Percentiles rank a stretch among this genome's conserved stretches.
Evolutionary conservation across 2,888 invertebrate genomes (phyloP).

Genomic region (Slavum lentiscoides): DNA sequence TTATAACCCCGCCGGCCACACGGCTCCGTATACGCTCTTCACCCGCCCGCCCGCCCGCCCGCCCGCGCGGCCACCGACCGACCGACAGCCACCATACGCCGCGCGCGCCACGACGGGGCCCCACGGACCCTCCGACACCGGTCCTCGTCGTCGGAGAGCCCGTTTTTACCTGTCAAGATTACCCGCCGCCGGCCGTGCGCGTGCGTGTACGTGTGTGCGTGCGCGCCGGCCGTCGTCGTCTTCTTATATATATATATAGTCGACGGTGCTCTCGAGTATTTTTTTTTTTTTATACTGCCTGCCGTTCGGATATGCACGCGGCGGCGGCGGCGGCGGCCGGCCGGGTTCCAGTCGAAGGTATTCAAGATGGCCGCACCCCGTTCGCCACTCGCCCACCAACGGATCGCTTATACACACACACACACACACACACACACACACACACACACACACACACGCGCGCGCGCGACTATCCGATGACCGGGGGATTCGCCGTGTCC

Average conservation of each 20-base stretch:
- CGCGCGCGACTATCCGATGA: neutral
- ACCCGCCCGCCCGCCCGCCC: neutral
- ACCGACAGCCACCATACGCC: no score
- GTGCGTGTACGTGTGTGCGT: slow-evolving; percentile 11
- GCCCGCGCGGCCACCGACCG: neutral
- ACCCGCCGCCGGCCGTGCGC: slow-evolving; percentile 48
- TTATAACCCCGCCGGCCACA: neutral
- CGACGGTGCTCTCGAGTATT: slow-evolving; percentile 49
- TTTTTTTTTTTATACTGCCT: slow-evolving; percentile 31
- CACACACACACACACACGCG: neutral
- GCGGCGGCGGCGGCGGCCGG: slow-evolving; percentile 2
- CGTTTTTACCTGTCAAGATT: slow-evolving; percentile 53
- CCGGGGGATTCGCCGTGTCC: slow-evolving; percentile 40
- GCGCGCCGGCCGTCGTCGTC: slow-evolving; percentile 20
- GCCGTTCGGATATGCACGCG: slow-evolving; percentile 38
- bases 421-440: neutral
- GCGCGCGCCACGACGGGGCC: slow-evolving; percentile 1
- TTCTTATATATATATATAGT: no score
- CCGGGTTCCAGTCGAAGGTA: slow-evolving; percentile 58
- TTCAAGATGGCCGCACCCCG: slow-evolving; percentile 62
- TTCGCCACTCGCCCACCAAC: slow-evolving; percentile 54
- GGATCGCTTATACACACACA: slow-evolving; percentile 5
- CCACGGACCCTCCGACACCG: slow-evolving; percentile 10
- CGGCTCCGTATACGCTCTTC: neutral
- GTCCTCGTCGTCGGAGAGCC: slow-evolving; percentile 35